These are phyloP conservation scores for Thymelicus lineola DNA, from an alignment of 2,888 invertebrate genomes.

Conservation along the genomic window DNA sequence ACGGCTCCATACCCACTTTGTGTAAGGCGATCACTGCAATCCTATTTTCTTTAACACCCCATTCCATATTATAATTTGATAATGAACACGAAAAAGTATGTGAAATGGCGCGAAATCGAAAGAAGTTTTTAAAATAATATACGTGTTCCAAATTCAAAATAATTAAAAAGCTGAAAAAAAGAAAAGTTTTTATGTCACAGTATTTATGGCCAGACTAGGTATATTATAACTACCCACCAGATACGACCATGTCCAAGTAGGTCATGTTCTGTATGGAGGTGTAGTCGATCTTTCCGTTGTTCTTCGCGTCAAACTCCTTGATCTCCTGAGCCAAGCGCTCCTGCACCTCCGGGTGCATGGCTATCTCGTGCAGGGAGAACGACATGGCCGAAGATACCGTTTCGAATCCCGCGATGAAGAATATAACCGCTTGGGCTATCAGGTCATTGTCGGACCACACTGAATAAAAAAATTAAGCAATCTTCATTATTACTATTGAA, in stretches of 20 bases:
- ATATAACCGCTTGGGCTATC: slow-evolving; percentile 67
- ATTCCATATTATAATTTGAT: too few species aligned
- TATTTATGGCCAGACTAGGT: too few species aligned
- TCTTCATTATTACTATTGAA: too few species aligned
- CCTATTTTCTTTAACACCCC: too few species aligned
- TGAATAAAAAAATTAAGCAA: slow-evolving; percentile 34
- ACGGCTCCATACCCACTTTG: too few species aligned
- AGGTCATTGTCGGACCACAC: slow-evolving; percentile 61
- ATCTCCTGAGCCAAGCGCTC: slow-evolving; percentile 78
- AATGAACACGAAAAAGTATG: too few species aligned
- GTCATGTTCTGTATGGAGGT: slow-evolving; percentile 75
- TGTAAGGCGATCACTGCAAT: too few species aligned
- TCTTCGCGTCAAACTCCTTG: slow-evolving; percentile 59
- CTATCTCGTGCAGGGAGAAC: slow-evolving; percentile 80
- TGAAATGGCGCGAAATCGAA: too few species aligned
- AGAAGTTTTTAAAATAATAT: too few species aligned
- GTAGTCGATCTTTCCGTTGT: slow-evolving; percentile 66
- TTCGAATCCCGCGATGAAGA: slow-evolving; percentile 81
- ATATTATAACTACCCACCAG: slow-evolving; percentile 53
- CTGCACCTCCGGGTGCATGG: slow-evolving; percentile 81
- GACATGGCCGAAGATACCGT: slow-evolving; percentile 64
- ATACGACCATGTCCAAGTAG: slow-evolving; percentile 84
- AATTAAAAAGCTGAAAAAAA: too few species aligned
- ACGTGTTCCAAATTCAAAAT: too few species aligned
- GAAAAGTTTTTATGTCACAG: too few species aligned